These are phyloP conservation scores for Mesoligia furuncula DNA, from an alignment of 2,888 invertebrate species.

Conservation along the genomic window DNA sequence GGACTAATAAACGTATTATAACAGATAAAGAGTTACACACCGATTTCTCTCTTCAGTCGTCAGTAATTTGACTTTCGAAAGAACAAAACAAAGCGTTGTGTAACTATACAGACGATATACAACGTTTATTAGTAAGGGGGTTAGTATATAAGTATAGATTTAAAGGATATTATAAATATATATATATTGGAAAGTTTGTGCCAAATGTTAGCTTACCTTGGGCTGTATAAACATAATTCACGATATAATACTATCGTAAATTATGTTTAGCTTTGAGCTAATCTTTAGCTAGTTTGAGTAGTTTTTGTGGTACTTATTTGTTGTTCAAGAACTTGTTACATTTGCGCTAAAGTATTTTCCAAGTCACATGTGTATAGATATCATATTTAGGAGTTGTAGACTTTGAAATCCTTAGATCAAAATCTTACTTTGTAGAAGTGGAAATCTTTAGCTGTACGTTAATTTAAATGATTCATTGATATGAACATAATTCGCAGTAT, in stretches of 20 bases:
- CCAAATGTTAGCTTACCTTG: constrained; percentile 19
- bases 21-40: too few species aligned
- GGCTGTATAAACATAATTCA: not conserved
- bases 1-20: too few species aligned
- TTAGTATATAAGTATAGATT: too few species aligned
- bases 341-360: constrained; percentile 16
- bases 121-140: too few species aligned
- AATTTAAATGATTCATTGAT: not conserved
- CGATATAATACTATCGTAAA: not conserved
- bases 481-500: not conserved
- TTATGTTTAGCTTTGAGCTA: constrained; percentile 21
- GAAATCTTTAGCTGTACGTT: not conserved
- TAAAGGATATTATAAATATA: too few species aligned
- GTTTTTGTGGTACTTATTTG: constrained; percentile 17
- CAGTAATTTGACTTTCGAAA: too few species aligned
- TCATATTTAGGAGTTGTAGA: not conserved
- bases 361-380: constrained; percentile 5
- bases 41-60: too few species aligned
- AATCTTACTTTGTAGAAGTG: not conserved
- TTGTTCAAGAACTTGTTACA: constrained; percentile 34
- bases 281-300: constrained; percentile 24
- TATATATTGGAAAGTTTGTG: constrained; percentile 34
- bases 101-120: too few species aligned
- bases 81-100: too few species aligned
- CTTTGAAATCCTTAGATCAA: not conserved